Percentiles rank a stretch among this genome's conserved stretches.
Evolutionary conservation across 2,888 invertebrate species (phyloP).

Genomic region (Cephus pygmeus): DNA sequence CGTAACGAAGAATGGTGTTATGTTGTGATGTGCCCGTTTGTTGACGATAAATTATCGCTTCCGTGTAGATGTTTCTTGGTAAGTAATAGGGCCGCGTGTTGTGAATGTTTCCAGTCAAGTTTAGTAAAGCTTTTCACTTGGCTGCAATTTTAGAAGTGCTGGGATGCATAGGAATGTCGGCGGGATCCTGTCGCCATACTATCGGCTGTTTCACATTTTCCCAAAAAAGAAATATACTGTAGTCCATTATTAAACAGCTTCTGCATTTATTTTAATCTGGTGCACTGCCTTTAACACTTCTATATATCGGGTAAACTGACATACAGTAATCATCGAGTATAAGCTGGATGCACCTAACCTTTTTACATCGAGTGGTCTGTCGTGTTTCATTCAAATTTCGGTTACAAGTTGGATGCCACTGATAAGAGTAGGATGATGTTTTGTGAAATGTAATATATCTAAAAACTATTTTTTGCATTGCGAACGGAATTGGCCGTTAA

Average conservation of each 20-base stretch:
- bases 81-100: conserved; percentile 35
- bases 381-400: neutral
- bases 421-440: neutral
- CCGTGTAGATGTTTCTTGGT: conserved; percentile 63
- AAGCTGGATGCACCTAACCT: neutral
- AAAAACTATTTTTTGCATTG: neutral
- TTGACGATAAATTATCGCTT: conserved; percentile 57
- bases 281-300: neutral
- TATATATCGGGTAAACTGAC: neutral
- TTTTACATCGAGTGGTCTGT: neutral
- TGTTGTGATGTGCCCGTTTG: conserved; percentile 48
- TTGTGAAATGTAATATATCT: neutral
- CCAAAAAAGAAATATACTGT: neutral
- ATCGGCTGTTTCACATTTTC: conserved; percentile 10
- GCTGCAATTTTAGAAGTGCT: neutral
- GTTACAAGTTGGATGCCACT: neutral
- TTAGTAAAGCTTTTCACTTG: neutral
- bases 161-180: conserved; percentile 8
- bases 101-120: neutral
- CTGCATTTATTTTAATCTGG: neutral
- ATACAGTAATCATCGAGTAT: neutral
- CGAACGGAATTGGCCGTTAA: neutral
- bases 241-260: neutral
- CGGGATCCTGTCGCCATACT: conserved; percentile 20
- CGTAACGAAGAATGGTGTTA: conserved; percentile 26